Evolutionary conservation across 1,140 invertebrate genomes (phyloP).

Genomic region (Berghia stephanieae): DNA sequence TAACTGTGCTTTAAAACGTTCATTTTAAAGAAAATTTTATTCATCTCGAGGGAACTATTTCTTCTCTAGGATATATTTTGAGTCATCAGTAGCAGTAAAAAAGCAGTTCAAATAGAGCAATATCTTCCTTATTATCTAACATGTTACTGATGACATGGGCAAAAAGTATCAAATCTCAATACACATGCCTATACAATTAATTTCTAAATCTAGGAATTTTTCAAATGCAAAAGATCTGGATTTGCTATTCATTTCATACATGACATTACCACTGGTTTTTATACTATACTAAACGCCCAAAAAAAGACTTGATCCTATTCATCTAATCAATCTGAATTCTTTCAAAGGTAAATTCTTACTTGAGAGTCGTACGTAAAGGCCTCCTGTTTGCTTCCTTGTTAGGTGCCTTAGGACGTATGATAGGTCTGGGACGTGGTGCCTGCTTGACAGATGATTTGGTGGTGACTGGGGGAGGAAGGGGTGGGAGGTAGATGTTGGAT

Average conservation of each 20-base stretch:
- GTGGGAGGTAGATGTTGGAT: conserved; percentile 58
- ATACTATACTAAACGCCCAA: background rate
- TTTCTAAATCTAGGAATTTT: no score
- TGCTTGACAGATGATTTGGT: conserved; percentile 27
- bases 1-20: no score
- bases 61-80: no score
- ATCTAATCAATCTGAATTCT: background rate
- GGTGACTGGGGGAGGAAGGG: conserved; percentile 54
- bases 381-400: conserved; percentile 33
- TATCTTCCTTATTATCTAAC: no score
- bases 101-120: no score
- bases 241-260: background rate
- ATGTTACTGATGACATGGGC: no score
- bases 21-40: no score
- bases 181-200: no score
- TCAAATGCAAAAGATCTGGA: background rate
- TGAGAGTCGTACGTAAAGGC: conserved; percentile 54
- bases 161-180: no score
- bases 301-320: background rate
- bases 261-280: background rate
- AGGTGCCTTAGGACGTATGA: background rate
- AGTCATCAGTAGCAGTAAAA: no score
- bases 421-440: background rate
- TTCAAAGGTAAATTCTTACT: conserved; percentile 40
- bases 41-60: no score